Conservation (phyloP, 2,797 vertebrate genomes). For the Neosalanx taihuensis region DNA sequence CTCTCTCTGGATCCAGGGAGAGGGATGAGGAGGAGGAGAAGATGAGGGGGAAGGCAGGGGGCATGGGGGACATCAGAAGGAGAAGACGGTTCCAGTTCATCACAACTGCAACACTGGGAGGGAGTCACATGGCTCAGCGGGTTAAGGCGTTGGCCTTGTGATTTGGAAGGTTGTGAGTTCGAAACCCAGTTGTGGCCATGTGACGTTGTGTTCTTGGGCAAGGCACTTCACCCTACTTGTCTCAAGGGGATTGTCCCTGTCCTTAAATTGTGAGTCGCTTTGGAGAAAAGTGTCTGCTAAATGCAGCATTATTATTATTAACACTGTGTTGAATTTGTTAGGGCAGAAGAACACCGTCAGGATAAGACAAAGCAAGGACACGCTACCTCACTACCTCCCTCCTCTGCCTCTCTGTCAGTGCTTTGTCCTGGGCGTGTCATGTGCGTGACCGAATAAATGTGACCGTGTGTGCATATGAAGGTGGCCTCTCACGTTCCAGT, state of each 20-base stretch:
- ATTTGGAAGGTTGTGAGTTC: no score
- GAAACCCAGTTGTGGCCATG: no score
- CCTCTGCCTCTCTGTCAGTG: conserved; percentile 2
- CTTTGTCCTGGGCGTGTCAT: neutral
- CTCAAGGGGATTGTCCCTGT: no score
- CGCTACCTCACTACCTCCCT: neutral
- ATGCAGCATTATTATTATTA: no score
- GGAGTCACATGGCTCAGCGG: no score
- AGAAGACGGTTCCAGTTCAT: neutral
- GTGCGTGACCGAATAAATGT: neutral
- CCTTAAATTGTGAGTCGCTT: no score
- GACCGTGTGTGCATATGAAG: neutral
- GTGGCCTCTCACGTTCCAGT: conserved; percentile 57
- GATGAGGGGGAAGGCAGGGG: neutral
- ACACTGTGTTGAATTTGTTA: neutral
- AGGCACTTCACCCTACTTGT: no score
- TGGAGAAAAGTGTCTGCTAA: no score
- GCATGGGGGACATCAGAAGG: neutral
- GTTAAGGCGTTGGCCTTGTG: no score
- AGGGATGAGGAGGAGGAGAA: neutral
- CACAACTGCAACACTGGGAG: neutral
- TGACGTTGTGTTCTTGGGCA: no score
- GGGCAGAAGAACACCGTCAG: no score
- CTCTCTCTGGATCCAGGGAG: conserved; percentile 8
- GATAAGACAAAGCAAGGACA: neutral